These are phyloP conservation scores for Ochlodes sylvanus DNA, from an alignment of 2,888 invertebrate genomes.

Conservation along the genomic window DNA sequence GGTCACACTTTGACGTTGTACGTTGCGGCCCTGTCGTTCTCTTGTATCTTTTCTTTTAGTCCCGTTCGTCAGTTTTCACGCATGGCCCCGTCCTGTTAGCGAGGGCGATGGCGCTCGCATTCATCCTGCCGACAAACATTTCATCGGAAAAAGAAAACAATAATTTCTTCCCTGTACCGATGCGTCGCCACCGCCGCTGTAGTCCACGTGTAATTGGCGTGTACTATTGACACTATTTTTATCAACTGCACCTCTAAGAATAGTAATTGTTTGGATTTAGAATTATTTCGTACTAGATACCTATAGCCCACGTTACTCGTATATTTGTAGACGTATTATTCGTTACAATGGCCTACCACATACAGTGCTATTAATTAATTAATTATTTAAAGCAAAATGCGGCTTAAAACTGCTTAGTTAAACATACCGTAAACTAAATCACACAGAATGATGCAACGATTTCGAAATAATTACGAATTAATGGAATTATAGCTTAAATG, in stretches of 20 bases:
- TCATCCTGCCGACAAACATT: slow-evolving; percentile 12
- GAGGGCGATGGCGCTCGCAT: slow-evolving; percentile 11
- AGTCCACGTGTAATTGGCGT: not conserved
- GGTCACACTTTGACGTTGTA: slow-evolving; percentile 19
- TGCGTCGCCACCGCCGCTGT: not conserved
- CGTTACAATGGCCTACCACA: not conserved
- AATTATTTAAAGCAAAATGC: not conserved
- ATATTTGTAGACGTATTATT: not conserved
- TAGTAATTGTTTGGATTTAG: not conserved
- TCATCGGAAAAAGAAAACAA: slow-evolving; percentile 25
- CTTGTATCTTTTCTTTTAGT: slow-evolving; percentile 56
- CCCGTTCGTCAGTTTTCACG: slow-evolving; percentile 45
- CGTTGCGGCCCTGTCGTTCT: slow-evolving; percentile 39
- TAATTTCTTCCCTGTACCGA: slow-evolving; percentile 11
- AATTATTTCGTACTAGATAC: too few relatives aligned
- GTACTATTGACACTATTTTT: slow-evolving; percentile 44
- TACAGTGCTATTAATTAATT: not conserved
- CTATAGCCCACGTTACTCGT: not conserved
- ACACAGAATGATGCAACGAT: slow-evolving; percentile 31
- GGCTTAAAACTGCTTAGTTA: slow-evolving; percentile 40
- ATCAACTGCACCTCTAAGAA: not conserved
- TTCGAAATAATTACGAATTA: slow-evolving; percentile 32
- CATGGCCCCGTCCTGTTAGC: slow-evolving; percentile 18
- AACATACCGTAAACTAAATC: slow-evolving; percentile 23
- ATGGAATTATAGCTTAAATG: slow-evolving; percentile 28